phyloP scores from a whole-genome alignment of 1,140 invertebrate species.

The Steinernema feltiae region DNA sequence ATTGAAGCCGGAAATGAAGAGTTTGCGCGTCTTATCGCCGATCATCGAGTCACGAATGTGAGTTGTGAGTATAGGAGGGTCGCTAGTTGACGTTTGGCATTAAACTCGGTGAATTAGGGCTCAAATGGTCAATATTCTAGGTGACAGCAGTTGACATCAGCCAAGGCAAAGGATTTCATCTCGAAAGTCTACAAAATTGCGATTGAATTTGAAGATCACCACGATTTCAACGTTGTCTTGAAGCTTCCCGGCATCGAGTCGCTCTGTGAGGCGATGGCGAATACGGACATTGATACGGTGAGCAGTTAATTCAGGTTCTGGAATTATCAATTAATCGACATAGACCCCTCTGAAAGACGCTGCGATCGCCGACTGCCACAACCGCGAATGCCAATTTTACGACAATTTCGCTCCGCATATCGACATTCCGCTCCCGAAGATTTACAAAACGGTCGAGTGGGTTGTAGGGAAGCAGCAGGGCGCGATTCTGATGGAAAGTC shows the following conservation, averaged over 20 bases:
- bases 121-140: background rate
- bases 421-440: background rate
- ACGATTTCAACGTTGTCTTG: background rate
- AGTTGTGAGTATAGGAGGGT: background rate
- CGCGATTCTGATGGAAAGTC: slow-evolving; percentile 12
- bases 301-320: too few species aligned
- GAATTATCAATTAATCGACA: too few species aligned
- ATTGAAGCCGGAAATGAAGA: too few species aligned
- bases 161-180: slow-evolving; percentile 13
- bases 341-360: background rate
- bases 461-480: background rate
- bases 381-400: slow-evolving; percentile 16
- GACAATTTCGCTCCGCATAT: background rate
- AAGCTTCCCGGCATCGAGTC: background rate
- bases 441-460: background rate
- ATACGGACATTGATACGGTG: background rate
- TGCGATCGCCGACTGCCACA: background rate
- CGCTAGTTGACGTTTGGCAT: background rate
- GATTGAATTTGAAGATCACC: background rate
- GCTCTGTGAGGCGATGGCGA: background rate
- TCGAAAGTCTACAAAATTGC: slow-evolving; percentile 10
- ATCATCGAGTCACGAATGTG: too few species aligned
- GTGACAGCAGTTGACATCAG: background rate
- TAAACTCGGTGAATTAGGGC: too few species aligned
- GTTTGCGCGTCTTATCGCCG: too few species aligned